phyloP scores from a whole-genome alignment of 1,140 invertebrate genomes.

The Drosophila tristis region DNA sequence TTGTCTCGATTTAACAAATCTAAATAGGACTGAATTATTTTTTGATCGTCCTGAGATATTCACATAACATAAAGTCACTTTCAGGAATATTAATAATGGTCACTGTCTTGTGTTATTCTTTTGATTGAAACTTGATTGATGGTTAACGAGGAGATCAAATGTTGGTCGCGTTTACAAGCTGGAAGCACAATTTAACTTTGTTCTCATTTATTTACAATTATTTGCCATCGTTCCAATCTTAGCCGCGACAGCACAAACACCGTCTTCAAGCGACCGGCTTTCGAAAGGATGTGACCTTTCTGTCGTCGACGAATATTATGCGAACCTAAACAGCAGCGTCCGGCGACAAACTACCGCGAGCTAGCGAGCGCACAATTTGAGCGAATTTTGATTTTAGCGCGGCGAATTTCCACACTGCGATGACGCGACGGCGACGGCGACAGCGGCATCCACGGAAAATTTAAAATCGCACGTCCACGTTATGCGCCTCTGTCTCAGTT shows the following conservation, averaged over 20 bases:
- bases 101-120: conserved; percentile 14
- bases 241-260: conserved; percentile 47
- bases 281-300: conserved; percentile 76
- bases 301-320: conserved; percentile 67
- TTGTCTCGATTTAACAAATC: not conserved
- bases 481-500: conserved; percentile 41
- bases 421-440: conserved; percentile 13
- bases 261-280: conserved; percentile 69
- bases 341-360: conserved; percentile 80
- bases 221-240: conserved; percentile 32
- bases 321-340: conserved; percentile 78
- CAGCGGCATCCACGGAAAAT: conserved; percentile 43
- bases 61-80: conserved; percentile 17
- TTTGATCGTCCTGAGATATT: conserved; percentile 20
- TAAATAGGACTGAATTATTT: conserved; percentile 3
- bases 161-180: too few relatives aligned
- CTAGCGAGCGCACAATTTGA: conserved; percentile 66
- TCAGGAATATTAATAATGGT: conserved; percentile 24
- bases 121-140: too few relatives aligned
- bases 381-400: conserved; percentile 83
- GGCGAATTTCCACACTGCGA: conserved; percentile 79
- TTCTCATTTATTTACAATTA: conserved; percentile 5
- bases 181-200: too few relatives aligned
- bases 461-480: conserved; percentile 63
- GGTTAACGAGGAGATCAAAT: too few relatives aligned